Base-by-base conservation (phyloP, 1,140 invertebrate species). In the Hestina assimilis region DNA sequence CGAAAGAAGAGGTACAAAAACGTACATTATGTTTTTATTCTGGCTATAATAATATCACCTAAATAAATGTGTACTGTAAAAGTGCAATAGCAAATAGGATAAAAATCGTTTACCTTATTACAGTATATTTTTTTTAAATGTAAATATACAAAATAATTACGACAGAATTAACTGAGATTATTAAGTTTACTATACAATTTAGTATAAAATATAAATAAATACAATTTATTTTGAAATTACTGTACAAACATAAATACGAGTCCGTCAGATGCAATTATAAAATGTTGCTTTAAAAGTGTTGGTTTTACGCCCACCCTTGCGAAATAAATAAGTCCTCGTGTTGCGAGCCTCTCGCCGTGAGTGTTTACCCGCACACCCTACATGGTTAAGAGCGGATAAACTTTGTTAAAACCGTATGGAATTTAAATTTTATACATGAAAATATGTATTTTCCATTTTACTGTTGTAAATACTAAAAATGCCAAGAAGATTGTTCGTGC, bases 1-100 rank as follows among this genome's bases (percentile, higher is more conserved):
- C 81, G 68, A 95, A 95, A 79, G 93, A 94, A 84, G 92, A 92
- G 71, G 93, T 89, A 29, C 9, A 21, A 2, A 24, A 9, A 7
- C n/a, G n/a, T n/a, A n/a, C n/a, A n/a, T n/a, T n/a, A n/a, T n/a
- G n/a, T n/a, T n/a, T n/a, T n/a, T n/a, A n/a, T n/a, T n/a, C n/a
- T n/a, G n/a, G n/a, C n/a, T n/a, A n/a, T n/a, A n/a, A n/a, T n/a
- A n/a, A n/a, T n/a, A n/a, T n/a, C n/a, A n/a, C n/a, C n/a, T n/a
- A n/a, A n/a, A n/a, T n/a, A n/a, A n/a, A n/a, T n/a, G n/a, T n/a
- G n/a, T n/a, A n/a, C n/a, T n/a, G n/a, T n/a, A n/a, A n/a, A n/a
- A n/a, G n/a, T n/a, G n/a, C n/a, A n/a, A n/a, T n/a, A n/a, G n/a
- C n/a, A n/a, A n/a, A n/a, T n/a, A n/a, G n/a, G n/a, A n/a, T n/a